Conservation (phyloP, 2,888 invertebrate species). For the Dromius quadrimaculatus region DNA sequence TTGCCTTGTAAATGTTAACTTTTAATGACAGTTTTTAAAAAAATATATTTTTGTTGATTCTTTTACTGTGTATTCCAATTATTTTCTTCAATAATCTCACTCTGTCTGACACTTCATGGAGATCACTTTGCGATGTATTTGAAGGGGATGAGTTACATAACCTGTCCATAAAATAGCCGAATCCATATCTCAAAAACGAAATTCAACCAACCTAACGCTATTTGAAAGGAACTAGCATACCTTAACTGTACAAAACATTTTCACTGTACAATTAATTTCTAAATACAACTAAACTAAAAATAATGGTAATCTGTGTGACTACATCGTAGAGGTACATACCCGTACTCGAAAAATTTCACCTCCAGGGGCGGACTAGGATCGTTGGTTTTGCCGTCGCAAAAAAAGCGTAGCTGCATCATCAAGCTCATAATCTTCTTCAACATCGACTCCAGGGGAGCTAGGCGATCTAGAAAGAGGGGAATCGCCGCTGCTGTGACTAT, state of each 20-base stretch:
- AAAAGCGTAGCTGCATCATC: slow-evolving; percentile 70
- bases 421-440: slow-evolving; percentile 70
- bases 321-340: slow-evolving; percentile 38
- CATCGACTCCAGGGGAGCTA: slow-evolving; percentile 66
- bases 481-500: slow-evolving; percentile 68
- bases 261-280: slow-evolving; percentile 50
- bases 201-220: slow-evolving; percentile 40
- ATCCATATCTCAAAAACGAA: too few relatives aligned
- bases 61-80: too few relatives aligned
- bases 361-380: slow-evolving; percentile 37
- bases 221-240: slow-evolving; percentile 66
- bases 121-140: too few relatives aligned
- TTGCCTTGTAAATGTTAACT: too few relatives aligned
- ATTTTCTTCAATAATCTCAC: too few relatives aligned
- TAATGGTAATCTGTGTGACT: slow-evolving; percentile 12
- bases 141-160: too few relatives aligned
- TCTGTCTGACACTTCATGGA: too few relatives aligned
- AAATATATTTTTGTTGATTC: too few relatives aligned
- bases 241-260: slow-evolving; percentile 62
- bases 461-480: slow-evolving; percentile 65
- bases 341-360: slow-evolving; percentile 52
- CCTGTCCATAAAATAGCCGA: not conserved
- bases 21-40: too few relatives aligned
- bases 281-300: slow-evolving; percentile 46
- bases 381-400: slow-evolving; percentile 63